phyloP scores from a whole-genome alignment of 1,140 invertebrate genomes.

The Dryas iulia region DNA sequence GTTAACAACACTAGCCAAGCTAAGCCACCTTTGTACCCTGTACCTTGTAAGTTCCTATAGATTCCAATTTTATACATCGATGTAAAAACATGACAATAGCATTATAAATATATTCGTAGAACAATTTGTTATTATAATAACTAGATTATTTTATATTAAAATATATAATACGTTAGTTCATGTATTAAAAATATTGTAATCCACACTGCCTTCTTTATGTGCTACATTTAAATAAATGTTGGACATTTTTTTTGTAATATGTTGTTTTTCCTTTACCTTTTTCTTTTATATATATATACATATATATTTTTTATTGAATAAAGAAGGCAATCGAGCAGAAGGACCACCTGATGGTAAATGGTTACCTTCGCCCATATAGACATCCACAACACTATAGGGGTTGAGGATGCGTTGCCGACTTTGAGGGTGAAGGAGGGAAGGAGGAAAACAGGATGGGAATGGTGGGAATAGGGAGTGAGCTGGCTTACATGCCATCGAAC shows the following conservation, averaged over 20 bases:
- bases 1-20: conserved; percentile 1
- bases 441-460: no score
- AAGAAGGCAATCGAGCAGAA: no score
- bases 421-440: no score
- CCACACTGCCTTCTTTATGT: conserved; percentile 39
- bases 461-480: no score
- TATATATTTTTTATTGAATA: no score
- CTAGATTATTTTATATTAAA: conserved; percentile 16
- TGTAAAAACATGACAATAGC: conserved; percentile 34
- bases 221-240: conserved; percentile 39
- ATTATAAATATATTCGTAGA: conserved; percentile 13
- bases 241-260: not conserved
- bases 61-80: conserved; percentile 34
- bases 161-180: conserved; percentile 11
- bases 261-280: not conserved
- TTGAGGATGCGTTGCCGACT: no score
- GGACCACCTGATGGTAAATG: no score
- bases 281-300: no score
- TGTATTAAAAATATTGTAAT: conserved; percentile 29
- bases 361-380: no score
- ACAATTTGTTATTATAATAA: conserved; percentile 13
- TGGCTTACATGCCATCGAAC: no score
- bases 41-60: conserved; percentile 35
- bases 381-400: no score
- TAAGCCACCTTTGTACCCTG: not conserved